Percentiles rank a stretch among this genome's conserved stretches.
Evolutionary conservation across 2,888 invertebrate species (phyloP).

Genomic region (Pandemis heparana): DNA sequence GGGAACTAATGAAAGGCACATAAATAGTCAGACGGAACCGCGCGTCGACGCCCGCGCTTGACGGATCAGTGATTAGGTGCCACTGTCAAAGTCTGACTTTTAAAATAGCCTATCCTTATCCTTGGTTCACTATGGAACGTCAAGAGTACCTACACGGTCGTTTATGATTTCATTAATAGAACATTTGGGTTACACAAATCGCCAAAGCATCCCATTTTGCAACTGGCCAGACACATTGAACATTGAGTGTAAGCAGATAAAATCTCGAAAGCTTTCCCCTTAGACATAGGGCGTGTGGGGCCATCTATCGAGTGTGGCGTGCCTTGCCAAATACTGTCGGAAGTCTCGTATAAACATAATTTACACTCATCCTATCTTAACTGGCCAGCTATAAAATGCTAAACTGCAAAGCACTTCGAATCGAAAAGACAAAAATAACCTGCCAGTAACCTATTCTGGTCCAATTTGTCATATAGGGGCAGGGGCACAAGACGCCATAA

Average conservation of each 20-base stretch:
- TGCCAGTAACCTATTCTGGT: constrained; percentile 60
- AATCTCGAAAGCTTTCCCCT: neutral
- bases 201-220: too few relatives aligned
- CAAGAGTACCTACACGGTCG: neutral
- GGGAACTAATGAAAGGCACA: constrained; percentile 81
- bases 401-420: constrained; percentile 52
- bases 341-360: neutral
- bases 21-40: constrained; percentile 79
- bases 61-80: constrained; percentile 67
- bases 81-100: constrained; percentile 23
- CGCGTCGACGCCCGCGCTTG: constrained; percentile 68
- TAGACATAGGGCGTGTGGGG: neutral
- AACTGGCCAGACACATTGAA: neutral
- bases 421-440: constrained; percentile 52
- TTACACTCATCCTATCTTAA: neutral
- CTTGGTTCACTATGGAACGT: neutral
- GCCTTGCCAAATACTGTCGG: neutral
- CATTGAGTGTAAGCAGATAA: neutral
- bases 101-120: constrained; percentile 11
- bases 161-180: neutral
- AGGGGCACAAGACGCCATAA: constrained; percentile 36
- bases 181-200: neutral
- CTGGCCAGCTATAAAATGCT: constrained; percentile 43
- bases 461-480: constrained; percentile 55
- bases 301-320: neutral